Conservation (phyloP, 2,797 vertebrate genomes). For the Anguilla megastoma region DNA sequence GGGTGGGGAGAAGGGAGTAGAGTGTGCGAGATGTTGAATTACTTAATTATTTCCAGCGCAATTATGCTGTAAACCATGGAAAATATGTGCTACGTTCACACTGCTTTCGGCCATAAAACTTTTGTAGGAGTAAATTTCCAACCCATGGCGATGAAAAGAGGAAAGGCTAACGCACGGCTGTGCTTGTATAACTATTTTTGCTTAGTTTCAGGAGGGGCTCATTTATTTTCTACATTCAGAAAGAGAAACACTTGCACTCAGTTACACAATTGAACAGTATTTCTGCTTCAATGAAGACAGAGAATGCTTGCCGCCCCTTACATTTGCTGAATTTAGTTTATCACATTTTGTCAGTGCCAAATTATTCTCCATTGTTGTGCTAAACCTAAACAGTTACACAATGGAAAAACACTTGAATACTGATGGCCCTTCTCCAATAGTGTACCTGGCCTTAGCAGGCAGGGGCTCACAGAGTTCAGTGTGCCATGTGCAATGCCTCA, state of each 20-base stretch:
- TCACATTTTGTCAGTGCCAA: not conserved
- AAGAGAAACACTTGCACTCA: not conserved
- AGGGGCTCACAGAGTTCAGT: not conserved
- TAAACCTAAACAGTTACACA: not conserved
- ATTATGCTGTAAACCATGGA: conserved; percentile 1
- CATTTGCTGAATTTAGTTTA: not conserved
- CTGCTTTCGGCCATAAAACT: not conserved
- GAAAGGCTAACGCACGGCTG: not conserved
- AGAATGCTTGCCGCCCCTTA: not conserved
- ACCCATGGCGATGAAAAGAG: not conserved
- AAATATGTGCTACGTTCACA: not conserved
- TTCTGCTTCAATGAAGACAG: not conserved
- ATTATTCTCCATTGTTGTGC: not conserved
- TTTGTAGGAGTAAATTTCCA: not conserved
- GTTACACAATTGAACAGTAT: not conserved
- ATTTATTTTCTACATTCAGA: not conserved
- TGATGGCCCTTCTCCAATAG: not conserved
- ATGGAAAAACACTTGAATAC: not conserved
- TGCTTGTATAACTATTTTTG: not conserved
- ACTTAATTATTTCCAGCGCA: conserved; percentile 12
- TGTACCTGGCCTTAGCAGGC: not conserved
- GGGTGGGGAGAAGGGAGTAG: not conserved
- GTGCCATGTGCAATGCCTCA: not conserved
- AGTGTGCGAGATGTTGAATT: not conserved
- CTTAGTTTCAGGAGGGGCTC: not conserved